Conservation (phyloP, 2,888 invertebrate species). For the Brassicogethes aeneus region DNA sequence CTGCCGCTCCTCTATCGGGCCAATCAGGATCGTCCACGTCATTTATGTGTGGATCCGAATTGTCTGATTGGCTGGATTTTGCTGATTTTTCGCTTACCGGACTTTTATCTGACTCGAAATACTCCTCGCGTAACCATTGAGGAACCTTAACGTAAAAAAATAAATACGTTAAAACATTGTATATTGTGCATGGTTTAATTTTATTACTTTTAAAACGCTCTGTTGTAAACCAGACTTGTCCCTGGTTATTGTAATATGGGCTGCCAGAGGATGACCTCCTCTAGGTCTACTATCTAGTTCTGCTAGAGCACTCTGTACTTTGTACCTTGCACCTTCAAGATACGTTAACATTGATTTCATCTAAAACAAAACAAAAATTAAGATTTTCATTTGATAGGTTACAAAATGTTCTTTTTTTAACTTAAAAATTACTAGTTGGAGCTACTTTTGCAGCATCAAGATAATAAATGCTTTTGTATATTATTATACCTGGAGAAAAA, state of each 20-base stretch:
- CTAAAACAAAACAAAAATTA: constrained; percentile 44
- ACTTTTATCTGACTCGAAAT: constrained; percentile 40
- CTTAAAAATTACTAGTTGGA: no score
- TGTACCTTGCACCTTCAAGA: constrained; percentile 82
- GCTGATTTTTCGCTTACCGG: constrained; percentile 33
- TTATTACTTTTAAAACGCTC: constrained; percentile 71
- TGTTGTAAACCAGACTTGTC: constrained; percentile 87
- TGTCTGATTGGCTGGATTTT: constrained; percentile 39
- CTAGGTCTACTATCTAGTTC: constrained; percentile 74
- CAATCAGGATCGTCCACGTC: constrained; percentile 53
- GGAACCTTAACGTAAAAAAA: constrained; percentile 49
- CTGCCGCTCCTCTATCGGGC: constrained; percentile 67
- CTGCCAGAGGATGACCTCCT: constrained; percentile 70
- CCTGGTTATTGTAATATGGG: constrained; percentile 78
- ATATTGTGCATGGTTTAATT: no score
- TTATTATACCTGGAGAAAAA: no score
- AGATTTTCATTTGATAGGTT: no score
- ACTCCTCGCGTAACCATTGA: constrained; percentile 64
- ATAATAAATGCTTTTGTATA: no score
- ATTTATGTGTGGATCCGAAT: constrained; percentile 44
- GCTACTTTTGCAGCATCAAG: no score
- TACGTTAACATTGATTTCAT: constrained; percentile 89
- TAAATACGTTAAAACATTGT: constrained; percentile 3
- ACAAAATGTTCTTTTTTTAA: no score
- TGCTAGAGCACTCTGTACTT: constrained; percentile 73